phyloP scores from a whole-genome alignment of 2,113 vertebrate genomes.

The Donacobius atricapilla region DNA sequence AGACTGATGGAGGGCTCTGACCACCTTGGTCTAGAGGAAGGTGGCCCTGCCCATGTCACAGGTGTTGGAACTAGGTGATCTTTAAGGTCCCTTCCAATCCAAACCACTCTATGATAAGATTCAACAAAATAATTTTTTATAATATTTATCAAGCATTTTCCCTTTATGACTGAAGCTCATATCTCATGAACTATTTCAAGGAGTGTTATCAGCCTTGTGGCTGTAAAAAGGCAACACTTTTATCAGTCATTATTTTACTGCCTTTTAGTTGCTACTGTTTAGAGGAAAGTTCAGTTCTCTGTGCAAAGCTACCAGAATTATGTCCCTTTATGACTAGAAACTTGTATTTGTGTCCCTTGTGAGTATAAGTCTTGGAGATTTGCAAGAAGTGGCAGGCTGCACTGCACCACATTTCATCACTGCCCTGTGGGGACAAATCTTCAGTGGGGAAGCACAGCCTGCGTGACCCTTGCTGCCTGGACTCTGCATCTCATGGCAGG shows the following conservation, averaged over 20 bases:
- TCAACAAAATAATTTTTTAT: background rate
- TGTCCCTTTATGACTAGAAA: background rate
- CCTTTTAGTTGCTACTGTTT: background rate
- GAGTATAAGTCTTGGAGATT: background rate
- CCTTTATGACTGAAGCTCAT: background rate
- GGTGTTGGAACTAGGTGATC: background rate
- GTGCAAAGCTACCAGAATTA: background rate
- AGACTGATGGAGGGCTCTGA: background rate
- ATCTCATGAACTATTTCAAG: background rate
- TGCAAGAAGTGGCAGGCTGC: background rate
- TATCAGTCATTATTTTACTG: background rate
- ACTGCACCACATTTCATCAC: background rate
- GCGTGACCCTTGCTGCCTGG: background rate
- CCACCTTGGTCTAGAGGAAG: background rate
- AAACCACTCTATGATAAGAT: background rate
- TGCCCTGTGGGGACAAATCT: background rate
- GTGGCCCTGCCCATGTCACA: background rate
- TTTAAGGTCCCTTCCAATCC: background rate
- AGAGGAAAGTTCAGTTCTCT: background rate
- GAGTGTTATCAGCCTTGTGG: background rate
- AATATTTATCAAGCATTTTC: background rate
- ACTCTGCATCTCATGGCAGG: background rate
- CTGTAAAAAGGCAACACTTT: background rate
- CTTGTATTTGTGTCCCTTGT: background rate
- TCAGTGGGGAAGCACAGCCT: fast-evolving